These are phyloP conservation scores for Leucophenga montana DNA, from an alignment of 2,888 invertebrate species.

Conservation along the genomic window DNA sequence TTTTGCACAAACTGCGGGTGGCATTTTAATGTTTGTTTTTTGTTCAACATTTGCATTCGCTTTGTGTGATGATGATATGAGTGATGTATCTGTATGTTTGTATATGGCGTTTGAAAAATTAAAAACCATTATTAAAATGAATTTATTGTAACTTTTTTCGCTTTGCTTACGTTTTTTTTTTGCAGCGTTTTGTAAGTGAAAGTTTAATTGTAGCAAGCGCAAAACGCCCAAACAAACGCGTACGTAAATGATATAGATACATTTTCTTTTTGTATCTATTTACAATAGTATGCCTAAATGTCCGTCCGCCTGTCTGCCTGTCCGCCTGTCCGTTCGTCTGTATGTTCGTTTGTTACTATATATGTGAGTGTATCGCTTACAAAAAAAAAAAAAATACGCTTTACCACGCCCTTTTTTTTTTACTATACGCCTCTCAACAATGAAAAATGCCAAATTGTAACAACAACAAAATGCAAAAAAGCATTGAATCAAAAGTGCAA, in stretches of 20 bases:
- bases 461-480: slow-evolving; percentile 2
- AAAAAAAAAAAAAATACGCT: not conserved
- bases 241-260: slow-evolving; percentile 18
- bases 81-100: no score
- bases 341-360: not conserved
- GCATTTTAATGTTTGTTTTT: not conserved
- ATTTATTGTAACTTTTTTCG: slow-evolving; percentile 16
- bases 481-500: slow-evolving; percentile 48
- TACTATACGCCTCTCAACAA: not conserved
- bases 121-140: slow-evolving; percentile 24
- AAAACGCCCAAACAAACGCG: slow-evolving; percentile 16
- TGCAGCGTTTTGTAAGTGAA: slow-evolving; percentile 19
- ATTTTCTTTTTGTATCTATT: not conserved
- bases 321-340: not conserved
- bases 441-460: slow-evolving; percentile 4
- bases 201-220: slow-evolving; percentile 14
- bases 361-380: not conserved
- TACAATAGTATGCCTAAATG: not conserved
- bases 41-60: no score
- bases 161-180: not conserved
- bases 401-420: slow-evolving; percentile 15
- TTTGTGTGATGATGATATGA: no score
- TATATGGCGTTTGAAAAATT: no score
- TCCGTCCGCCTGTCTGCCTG: not conserved
- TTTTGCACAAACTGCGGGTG: slow-evolving; percentile 6